Conservation (phyloP, 2,888 invertebrate species). For the Xylocampa areola region DNA sequence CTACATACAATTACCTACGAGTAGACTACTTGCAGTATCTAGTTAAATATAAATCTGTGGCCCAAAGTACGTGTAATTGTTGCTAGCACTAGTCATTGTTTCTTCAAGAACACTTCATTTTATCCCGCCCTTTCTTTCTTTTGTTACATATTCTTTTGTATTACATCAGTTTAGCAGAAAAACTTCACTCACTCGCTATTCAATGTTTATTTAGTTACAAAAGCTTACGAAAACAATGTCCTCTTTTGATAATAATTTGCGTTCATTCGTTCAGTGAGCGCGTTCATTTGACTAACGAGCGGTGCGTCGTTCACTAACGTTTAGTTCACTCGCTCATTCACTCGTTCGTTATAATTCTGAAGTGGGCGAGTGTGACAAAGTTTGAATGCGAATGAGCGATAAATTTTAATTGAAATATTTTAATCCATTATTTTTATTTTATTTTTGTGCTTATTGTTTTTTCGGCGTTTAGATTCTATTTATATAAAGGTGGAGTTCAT, state of each 20-base stretch:
- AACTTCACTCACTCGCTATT: constrained; percentile 12
- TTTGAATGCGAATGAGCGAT: constrained; percentile 21
- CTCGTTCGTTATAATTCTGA: constrained; percentile 42
- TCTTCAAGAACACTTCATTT: constrained; percentile 18
- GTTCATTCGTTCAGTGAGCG: constrained; percentile 43
- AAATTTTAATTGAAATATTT: constrained; percentile 23
- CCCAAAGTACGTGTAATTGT: not conserved
- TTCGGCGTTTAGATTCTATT: too few species aligned
- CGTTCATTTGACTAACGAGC: constrained; percentile 59
- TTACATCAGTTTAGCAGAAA: constrained; percentile 37
- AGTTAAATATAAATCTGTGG: too few species aligned
- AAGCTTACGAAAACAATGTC: constrained; percentile 47
- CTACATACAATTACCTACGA: too few species aligned
- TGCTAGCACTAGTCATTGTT: constrained; percentile 22
- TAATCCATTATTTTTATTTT: constrained; percentile 6
- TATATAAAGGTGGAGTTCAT: too few species aligned
- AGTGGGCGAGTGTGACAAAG: constrained; percentile 16
- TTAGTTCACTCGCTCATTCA: constrained; percentile 41
- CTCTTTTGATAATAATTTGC: constrained; percentile 51
- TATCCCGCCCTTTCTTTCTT: constrained; percentile 17
- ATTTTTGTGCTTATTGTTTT: too few species aligned
- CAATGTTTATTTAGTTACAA: constrained; percentile 44
- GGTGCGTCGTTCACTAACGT: constrained; percentile 34
- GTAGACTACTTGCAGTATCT: too few species aligned
- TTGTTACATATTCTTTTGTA: constrained; percentile 44